Base-by-base conservation (phyloP, 2,888 invertebrate species). In the Morpho deidamia region DNA sequence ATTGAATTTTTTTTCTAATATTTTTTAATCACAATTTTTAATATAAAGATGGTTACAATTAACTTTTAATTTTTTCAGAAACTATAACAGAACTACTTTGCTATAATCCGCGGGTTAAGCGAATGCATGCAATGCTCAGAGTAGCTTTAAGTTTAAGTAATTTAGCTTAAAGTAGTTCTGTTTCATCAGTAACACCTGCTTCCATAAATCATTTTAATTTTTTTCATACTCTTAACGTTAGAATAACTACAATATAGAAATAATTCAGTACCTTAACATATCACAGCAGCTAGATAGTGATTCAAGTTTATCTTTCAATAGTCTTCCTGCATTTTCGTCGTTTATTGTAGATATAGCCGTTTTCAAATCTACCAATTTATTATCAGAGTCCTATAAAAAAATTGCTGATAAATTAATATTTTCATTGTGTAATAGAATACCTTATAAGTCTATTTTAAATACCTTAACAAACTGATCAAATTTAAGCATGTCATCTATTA, bases 401-500 rank as follows among this genome's bases (percentile, higher is more conserved):
- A n/a, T 11, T 11, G 10, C 1, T 2, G 8, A 8, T 41, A 10
- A 44, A 32, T 37, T 51, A 34, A 38, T 39, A 14, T 8, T 39
- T 39, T 39, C 11, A 11, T 9, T 32, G 5, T 2, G 12, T 49
- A 14, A 34, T 34, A 56, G 23, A 23, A 23, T 23, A 23, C 3
- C 23, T 23, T 23, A 5, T 23, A 23, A 23, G 23, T 5, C 5
- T 23, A 23, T 23, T 23, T 23, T 23, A 4, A 10, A n/a, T 51
- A 81, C 83, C 74, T 73, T 71, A 59, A 74, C 76, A 43, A 80
- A 82, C 23, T 70, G 63, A 11, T 78, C 74, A 1, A 81, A 69
- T 10, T 71, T 70, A 12, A 72, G 55, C 23, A 79, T 32, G 11
- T 61, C 69, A 8, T 76, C 72, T 10, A 65, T 53, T 41, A 62